Conservation (phyloP, 2,113 vertebrate species). For the Proterorhinus semilunaris region DNA sequence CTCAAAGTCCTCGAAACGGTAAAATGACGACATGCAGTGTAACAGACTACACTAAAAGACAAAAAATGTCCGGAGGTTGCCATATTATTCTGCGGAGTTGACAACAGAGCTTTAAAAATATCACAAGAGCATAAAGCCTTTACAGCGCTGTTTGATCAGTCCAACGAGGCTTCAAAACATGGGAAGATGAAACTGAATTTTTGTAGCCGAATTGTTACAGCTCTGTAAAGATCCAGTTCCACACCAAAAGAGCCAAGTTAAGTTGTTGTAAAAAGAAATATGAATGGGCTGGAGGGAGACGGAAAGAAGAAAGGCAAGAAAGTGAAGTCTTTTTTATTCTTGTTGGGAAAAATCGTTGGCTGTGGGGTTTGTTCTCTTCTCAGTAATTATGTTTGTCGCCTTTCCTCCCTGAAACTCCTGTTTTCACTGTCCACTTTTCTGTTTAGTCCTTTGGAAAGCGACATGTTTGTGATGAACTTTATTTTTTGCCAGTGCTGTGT, state of each 20-base stretch:
- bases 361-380: constrained; percentile 28
- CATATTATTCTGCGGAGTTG: constrained; percentile 16
- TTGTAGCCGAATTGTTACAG: constrained; percentile 30
- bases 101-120: constrained; percentile 29
- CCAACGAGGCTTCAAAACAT: constrained; percentile 32
- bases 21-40: background rate
- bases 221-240: constrained; percentile 45
- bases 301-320: constrained; percentile 43
- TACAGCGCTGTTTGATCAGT: constrained; percentile 44
- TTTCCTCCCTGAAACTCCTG: no score
- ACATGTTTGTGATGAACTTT: no score
- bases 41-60: no score
- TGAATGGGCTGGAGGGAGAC: constrained; percentile 30
- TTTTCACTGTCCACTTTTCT: no score
- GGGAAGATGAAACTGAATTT: constrained; percentile 38
- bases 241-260: constrained; percentile 56
- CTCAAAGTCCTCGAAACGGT: background rate
- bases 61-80: background rate
- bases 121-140: constrained; percentile 39
- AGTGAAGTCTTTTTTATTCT: constrained; percentile 40
- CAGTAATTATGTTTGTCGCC: no score
- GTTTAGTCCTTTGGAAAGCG: no score
- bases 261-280: constrained; percentile 44
- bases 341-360: constrained; percentile 55
- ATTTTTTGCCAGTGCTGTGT: no score